phyloP scores from a whole-genome alignment of 2,113 vertebrate genomes.

The Bos javanicus region DNA sequence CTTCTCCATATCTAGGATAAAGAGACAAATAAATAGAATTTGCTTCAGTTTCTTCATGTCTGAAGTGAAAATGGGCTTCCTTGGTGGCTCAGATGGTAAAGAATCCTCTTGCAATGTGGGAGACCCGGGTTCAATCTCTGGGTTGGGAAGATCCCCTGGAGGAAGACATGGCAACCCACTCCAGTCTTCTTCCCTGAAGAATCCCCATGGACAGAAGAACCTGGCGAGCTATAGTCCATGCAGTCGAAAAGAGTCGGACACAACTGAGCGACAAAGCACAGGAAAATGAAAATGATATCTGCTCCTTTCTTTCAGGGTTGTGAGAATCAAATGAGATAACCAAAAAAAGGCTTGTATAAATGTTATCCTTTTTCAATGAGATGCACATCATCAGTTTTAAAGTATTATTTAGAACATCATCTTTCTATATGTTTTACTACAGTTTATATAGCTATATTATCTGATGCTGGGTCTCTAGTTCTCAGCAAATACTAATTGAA shows the following conservation, averaged over 20 bases:
- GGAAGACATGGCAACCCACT: background rate
- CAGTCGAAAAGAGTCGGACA: background rate
- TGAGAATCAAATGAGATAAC: background rate
- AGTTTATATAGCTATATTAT: background rate
- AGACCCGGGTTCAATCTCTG: background rate
- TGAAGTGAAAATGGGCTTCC: background rate
- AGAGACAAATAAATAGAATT: background rate
- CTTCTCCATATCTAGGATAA: background rate
- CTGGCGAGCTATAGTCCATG: background rate
- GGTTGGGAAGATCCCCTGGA: background rate
- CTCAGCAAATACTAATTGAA: conserved; percentile 51
- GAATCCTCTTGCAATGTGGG: background rate
- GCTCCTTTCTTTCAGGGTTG: background rate
- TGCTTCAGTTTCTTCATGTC: background rate
- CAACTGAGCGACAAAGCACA: background rate
- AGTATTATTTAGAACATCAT: background rate
- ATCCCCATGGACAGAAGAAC: background rate
- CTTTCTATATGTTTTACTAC: background rate
- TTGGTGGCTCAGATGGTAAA: background rate
- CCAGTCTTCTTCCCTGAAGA: background rate
- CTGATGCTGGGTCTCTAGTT: background rate
- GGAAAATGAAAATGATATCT: background rate
- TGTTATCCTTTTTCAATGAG: background rate
- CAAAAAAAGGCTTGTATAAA: background rate
- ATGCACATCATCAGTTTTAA: background rate